A percentile compares a stretch with the other conserved stretches of the same genome.
phyloP scores from a whole-genome alignment of 1,140 invertebrate species.

The Copidosoma floridanum region DNA sequence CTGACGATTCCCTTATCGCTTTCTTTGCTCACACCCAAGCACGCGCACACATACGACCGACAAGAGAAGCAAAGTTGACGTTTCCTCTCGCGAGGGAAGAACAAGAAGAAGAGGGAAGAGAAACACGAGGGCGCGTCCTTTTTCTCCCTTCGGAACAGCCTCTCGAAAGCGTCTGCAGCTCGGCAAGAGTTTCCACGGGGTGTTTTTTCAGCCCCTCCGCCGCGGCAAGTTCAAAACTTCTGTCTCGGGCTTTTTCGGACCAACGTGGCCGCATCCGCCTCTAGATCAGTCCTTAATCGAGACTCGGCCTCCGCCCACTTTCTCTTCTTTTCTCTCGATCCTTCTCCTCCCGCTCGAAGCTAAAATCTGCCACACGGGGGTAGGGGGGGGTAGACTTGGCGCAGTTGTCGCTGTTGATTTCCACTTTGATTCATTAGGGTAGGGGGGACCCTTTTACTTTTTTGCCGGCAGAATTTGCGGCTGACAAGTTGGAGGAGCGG shows the following conservation, averaged over 20 bases:
- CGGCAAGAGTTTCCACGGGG: constrained; percentile 33
- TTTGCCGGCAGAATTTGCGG: not conserved
- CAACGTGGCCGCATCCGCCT: too few species aligned
- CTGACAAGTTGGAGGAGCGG: not conserved
- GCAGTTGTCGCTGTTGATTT: not conserved
- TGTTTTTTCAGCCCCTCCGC: constrained; percentile 29
- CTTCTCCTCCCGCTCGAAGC: too few species aligned
- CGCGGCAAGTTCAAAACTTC: constrained; percentile 35
- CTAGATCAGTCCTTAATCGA: too few species aligned
- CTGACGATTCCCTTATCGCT: too few species aligned
- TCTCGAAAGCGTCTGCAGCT: constrained; percentile 9
- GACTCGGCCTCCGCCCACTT: too few species aligned
- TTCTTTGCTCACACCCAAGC: too few species aligned
- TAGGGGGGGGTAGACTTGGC: not conserved
- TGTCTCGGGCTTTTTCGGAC: constrained; percentile 40
- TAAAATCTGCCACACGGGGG: too few species aligned
- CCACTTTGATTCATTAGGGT: constrained; percentile 1
- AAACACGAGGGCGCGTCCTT: not conserved
- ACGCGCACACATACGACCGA: constrained; percentile 33
- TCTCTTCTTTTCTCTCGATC: too few species aligned
- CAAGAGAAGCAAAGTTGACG: constrained; percentile 32
- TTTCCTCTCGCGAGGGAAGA: constrained; percentile 21
- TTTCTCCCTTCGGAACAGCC: too few species aligned
- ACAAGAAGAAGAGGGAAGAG: not conserved
- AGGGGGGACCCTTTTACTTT: not conserved